Evolutionary conservation across 1,140 invertebrate species (phyloP).

Genomic region (Aphaenogaster ashmeadi): DNA sequence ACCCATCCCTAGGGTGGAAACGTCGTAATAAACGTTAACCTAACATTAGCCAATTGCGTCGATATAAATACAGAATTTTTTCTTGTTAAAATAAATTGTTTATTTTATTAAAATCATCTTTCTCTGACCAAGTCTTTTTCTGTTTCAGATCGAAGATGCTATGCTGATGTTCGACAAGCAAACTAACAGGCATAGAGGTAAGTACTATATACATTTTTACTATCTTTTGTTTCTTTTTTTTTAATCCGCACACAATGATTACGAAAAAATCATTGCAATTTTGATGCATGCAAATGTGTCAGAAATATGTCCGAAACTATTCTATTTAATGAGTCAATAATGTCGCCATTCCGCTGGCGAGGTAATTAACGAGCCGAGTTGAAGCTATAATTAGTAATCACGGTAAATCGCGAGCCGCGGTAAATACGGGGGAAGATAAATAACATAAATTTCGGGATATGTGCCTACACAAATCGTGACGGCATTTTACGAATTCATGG

Average conservation of each 20-base stretch:
- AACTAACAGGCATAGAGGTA: slow-evolving; percentile 99
- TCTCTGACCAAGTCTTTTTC: slow-evolving; percentile 77
- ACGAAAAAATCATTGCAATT: slow-evolving; percentile 57
- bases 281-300: slow-evolving; percentile 62
- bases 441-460: slow-evolving; percentile 73
- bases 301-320: slow-evolving; percentile 74
- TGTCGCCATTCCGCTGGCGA: slow-evolving; percentile 66
- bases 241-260: slow-evolving; percentile 17
- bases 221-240: slow-evolving; percentile 46
- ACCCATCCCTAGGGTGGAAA: too few relatives aligned
- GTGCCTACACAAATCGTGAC: slow-evolving; percentile 64
- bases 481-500: slow-evolving; percentile 50
- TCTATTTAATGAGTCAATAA: slow-evolving; percentile 78
- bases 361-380: slow-evolving; percentile 74
- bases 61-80: too few relatives aligned
- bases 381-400: slow-evolving; percentile 79
- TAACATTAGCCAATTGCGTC: too few relatives aligned
- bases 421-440: slow-evolving; percentile 70
- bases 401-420: slow-evolving; percentile 68
- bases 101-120: neutral
- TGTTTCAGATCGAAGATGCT: slow-evolving; percentile 99
- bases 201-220: slow-evolving; percentile 85
- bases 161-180: slow-evolving; percentile 99
- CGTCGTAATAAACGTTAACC: too few relatives aligned
- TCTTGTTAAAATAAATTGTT: slow-evolving; percentile 8